Conservation (phyloP, 2,888 invertebrate genomes). For the Philhelius pedissequus region DNA sequence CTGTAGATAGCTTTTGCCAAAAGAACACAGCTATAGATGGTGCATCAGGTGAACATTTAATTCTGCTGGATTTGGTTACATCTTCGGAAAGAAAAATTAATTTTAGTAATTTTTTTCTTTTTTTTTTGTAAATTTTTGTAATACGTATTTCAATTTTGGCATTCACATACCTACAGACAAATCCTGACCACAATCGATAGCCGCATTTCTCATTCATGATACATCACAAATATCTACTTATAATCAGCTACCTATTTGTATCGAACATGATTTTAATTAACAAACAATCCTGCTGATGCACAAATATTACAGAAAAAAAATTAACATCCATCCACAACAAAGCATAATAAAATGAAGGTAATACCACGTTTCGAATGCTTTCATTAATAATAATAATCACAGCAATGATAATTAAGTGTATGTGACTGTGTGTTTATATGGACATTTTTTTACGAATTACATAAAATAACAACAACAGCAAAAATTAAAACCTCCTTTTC, state of each 20-base stretch:
- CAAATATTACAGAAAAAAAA: background rate
- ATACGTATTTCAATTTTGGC: conserved; percentile 18
- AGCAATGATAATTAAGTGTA: conserved; percentile 42
- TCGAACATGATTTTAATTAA: conserved; percentile 51
- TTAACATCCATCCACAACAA: background rate
- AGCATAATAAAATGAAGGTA: conserved; percentile 1
- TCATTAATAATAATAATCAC: conserved; percentile 64
- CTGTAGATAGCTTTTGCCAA: too few relatives aligned
- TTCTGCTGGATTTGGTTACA: too few relatives aligned
- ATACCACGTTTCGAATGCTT: conserved; percentile 8
- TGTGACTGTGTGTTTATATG: background rate
- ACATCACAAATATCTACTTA: conserved; percentile 19
- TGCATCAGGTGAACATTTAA: too few relatives aligned
- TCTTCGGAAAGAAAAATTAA: too few relatives aligned
- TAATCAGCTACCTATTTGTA: conserved; percentile 38
- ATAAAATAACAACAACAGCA: background rate
- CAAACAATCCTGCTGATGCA: conserved; percentile 10
- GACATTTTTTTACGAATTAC: background rate
- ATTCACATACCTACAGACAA: background rate
- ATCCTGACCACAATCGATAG: background rate
- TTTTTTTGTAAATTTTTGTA: background rate
- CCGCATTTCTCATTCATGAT: conserved; percentile 19
- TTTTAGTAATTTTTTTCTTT: background rate
- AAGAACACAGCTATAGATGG: too few relatives aligned
- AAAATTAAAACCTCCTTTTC: background rate